Percentiles rank a stretch among this genome's conserved stretches.
phyloP scores from a whole-genome alignment of 2,797 vertebrate species.

The Sciurus vulgaris region DNA sequence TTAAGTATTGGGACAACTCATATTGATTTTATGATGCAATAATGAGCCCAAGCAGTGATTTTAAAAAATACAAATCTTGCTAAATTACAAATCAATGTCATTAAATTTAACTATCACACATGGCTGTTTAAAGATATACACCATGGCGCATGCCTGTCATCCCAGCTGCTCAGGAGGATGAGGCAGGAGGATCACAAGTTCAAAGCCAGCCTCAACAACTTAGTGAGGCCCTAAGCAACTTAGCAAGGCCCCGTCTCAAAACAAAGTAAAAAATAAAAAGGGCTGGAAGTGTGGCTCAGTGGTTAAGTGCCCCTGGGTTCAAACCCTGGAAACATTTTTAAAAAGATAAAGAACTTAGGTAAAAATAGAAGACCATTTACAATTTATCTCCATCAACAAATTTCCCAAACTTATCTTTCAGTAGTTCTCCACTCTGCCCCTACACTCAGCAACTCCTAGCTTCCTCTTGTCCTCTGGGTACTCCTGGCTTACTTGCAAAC shows the following conservation, averaged over 20 bases:
- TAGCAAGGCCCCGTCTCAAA: too few relatives aligned
- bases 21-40: constrained; percentile 48
- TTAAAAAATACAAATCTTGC: not conserved
- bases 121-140: too few relatives aligned
- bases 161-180: too few relatives aligned
- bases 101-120: not conserved
- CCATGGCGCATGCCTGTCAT: too few relatives aligned
- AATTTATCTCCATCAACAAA: not conserved
- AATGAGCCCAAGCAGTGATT: not conserved
- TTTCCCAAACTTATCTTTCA: not conserved
- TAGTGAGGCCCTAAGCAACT: too few relatives aligned
- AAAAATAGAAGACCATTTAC: not conserved
- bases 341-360: not conserved
- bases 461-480: not conserved
- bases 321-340: too few relatives aligned
- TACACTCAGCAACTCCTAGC: not conserved
- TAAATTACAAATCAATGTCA: not conserved
- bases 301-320: too few relatives aligned
- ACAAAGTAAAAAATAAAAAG: too few relatives aligned
- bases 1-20: not conserved
- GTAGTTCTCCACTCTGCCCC: not conserved
- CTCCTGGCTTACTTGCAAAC: not conserved
- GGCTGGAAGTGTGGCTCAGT: too few relatives aligned
- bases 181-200: too few relatives aligned
- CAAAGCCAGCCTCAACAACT: too few relatives aligned